Conservation (phyloP, 2,797 vertebrate species). For the Capromys pilorides region DNA sequence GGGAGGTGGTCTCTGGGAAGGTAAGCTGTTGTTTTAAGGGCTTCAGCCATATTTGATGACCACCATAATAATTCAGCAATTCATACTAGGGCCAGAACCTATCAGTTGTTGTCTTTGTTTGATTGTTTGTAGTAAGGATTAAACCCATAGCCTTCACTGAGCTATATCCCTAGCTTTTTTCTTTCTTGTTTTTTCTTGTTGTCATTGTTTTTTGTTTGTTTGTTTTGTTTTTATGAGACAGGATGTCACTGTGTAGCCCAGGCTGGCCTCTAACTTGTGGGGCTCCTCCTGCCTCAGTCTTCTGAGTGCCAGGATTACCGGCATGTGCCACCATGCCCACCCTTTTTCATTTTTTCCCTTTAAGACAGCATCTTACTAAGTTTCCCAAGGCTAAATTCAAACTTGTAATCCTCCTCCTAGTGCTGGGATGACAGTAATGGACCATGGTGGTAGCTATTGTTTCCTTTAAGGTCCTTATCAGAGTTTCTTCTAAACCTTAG, state of each 20-base stretch:
- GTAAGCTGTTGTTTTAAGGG: no score
- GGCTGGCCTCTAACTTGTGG: not conserved
- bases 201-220: not conserved
- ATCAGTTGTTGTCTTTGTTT: no score
- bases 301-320: not conserved
- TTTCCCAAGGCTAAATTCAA: not conserved
- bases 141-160: not conserved
- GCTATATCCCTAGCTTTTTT: not conserved
- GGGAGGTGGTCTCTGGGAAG: no score
- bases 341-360: not conserved
- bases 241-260: not conserved
- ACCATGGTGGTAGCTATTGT: not conserved
- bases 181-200: not conserved
- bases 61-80: no score
- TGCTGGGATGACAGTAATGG: not conserved
- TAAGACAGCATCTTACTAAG: not conserved
- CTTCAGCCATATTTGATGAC: no score
- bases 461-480: slow-evolving; percentile 39
- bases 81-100: no score
- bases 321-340: not conserved
- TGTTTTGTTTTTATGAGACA: not conserved
- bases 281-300: not conserved
- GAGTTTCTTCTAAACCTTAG: slow-evolving; percentile 44
- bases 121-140: not conserved
- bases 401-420: not conserved